Evolutionary conservation across 1,140 invertebrate species (phyloP).

Genomic region (Drosophila mayri): DNA sequence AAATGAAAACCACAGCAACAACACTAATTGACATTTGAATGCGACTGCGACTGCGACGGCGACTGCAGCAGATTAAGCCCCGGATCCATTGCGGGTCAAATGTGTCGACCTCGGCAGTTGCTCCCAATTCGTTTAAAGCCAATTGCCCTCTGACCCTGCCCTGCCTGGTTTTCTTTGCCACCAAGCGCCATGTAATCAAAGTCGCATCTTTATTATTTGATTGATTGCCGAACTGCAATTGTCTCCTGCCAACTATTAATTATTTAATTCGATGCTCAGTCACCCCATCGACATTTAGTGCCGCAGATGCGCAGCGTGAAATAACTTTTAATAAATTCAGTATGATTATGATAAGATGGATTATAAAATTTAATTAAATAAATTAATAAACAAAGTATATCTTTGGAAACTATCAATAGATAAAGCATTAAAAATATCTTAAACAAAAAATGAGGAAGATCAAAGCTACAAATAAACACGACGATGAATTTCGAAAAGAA

Average conservation of each 20-base stretch:
- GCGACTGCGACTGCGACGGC: constrained; percentile 15
- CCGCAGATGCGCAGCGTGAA: not conserved
- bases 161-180: not conserved
- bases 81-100: constrained; percentile 65
- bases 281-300: constrained; percentile 19
- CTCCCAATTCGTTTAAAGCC: constrained; percentile 49
- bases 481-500: no score
- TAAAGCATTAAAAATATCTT: not conserved
- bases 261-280: constrained; percentile 33
- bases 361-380: no score
- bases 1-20: constrained; percentile 65
- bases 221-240: constrained; percentile 31
- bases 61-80: constrained; percentile 47
- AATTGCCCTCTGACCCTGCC: constrained; percentile 43
- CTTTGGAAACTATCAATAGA: not conserved
- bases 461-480: no score
- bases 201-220: constrained; percentile 42
- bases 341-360: no score
- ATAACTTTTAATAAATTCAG: no score
- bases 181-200: constrained; percentile 27
- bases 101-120: constrained; percentile 50
- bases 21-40: constrained; percentile 73
- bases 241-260: constrained; percentile 7
- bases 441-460: no score
- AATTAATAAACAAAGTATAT: not conserved